Evolutionary conservation across 1,140 invertebrate genomes (phyloP).

Genomic region (Drosophila mayri): DNA sequence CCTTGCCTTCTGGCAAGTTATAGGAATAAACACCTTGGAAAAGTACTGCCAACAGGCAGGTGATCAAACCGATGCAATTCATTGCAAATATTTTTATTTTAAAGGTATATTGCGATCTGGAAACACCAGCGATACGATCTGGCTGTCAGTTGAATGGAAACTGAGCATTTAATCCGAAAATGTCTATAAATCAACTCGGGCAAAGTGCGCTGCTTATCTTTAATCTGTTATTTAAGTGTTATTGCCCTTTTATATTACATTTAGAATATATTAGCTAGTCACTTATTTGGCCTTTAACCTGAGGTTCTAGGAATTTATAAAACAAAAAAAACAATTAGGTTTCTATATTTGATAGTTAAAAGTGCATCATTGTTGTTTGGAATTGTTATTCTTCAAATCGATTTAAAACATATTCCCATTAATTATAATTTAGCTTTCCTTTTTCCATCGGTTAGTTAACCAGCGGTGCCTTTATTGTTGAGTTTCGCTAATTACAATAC

Average conservation of each 20-base stretch:
- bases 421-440: background rate
- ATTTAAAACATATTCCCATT: too few relatives aligned
- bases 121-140: background rate
- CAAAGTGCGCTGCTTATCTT: background rate
- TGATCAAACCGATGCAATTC: background rate
- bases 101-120: background rate
- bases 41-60: slow-evolving; percentile 6
- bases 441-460: background rate
- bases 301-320: background rate
- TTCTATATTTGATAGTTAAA: background rate
- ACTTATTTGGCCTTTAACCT: background rate
- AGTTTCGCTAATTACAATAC: background rate
- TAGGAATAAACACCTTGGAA: background rate
- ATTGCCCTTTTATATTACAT: background rate
- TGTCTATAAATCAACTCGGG: background rate
- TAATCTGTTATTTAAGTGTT: background rate
- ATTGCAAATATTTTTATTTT: background rate
- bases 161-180: background rate
- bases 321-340: background rate
- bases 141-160: background rate
- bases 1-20: slow-evolving; percentile 48
- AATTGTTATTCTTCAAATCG: background rate
- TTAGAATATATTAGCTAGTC: background rate
- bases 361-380: background rate
- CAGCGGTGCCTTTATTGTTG: background rate